Conservation (phyloP, 1,140 invertebrate genomes). For the Bombus waltoni region DNA sequence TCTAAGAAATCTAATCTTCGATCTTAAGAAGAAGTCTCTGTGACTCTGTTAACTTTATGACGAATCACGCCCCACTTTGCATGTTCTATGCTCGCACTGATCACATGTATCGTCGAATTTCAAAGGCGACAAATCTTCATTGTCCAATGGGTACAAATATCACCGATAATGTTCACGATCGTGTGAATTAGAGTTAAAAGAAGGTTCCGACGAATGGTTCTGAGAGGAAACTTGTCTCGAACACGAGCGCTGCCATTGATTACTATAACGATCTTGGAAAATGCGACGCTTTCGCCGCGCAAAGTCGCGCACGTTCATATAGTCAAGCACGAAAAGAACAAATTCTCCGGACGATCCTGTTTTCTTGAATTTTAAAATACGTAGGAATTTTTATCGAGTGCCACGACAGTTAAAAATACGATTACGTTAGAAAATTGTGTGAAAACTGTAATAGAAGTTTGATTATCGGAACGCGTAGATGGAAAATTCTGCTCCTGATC, state of each 20-base stretch:
- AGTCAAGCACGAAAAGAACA: too few relatives aligned
- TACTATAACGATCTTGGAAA: neutral
- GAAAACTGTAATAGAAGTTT: too few relatives aligned
- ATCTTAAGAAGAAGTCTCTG: fast-evolving
- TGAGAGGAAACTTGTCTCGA: neutral
- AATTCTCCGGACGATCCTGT: neutral
- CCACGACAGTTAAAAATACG: neutral
- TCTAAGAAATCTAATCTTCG: neutral
- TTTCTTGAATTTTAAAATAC: neutral
- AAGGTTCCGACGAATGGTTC: neutral
- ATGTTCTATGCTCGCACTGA: neutral
- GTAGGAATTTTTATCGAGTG: neutral
- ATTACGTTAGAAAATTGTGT: neutral
- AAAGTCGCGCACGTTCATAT: neutral
- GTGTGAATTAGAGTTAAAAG: slow-evolving; percentile 10
- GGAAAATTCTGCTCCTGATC: too few relatives aligned
- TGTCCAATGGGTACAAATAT: slow-evolving; percentile 22
- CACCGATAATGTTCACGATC: slow-evolving; percentile 3
- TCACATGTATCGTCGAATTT: neutral
- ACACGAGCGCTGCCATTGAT: neutral
- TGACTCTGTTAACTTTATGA: neutral
- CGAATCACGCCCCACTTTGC: neutral
- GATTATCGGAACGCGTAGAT: too few relatives aligned
- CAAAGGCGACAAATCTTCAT: neutral
- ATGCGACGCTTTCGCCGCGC: neutral